A percentile compares a stretch with the other conserved stretches of the same genome.
These are phyloP conservation scores for Phallusia fumigata DNA, from an alignment of 23 tunicate species.

Conservation along the genomic window DNA sequence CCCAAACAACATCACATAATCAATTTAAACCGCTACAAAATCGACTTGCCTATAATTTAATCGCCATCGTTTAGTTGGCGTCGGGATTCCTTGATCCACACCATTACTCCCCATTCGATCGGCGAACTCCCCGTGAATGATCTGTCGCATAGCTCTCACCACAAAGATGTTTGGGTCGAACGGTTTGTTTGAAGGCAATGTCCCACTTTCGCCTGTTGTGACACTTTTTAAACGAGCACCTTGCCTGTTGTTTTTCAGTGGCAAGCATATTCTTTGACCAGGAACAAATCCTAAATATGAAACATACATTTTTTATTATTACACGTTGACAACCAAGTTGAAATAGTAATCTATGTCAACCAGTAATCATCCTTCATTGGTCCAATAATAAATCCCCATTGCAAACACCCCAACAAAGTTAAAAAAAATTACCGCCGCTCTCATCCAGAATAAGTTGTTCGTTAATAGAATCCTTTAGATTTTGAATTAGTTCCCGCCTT, in stretches of 20 bases:
- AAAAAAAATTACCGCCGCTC: neutral
- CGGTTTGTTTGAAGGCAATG: neutral
- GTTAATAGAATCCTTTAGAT: neutral
- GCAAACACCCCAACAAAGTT: no score
- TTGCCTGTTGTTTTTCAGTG: neutral
- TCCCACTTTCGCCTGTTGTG: neutral
- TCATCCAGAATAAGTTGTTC: neutral
- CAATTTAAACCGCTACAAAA: neutral
- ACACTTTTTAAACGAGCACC: neutral
- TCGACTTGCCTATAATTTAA: slow-evolving; percentile 39
- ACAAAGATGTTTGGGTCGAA: slow-evolving; percentile 38
- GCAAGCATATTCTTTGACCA: slow-evolving; percentile 8
- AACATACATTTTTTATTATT: no score
- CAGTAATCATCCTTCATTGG: no score
- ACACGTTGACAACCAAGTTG: no score
- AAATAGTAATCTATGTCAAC: no score
- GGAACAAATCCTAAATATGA: neutral
- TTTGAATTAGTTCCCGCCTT: neutral
- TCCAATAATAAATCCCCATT: no score
- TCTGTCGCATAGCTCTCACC: slow-evolving; percentile 43
- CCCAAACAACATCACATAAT: no score
- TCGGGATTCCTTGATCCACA: slow-evolving; percentile 10
- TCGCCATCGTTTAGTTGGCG: slow-evolving; percentile 21
- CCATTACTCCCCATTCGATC: neutral
- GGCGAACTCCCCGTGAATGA: slow-evolving; percentile 37